These are phyloP conservation scores for Lethrus apterus DNA, from an alignment of 1,140 invertebrate species.

Conservation along the genomic window DNA sequence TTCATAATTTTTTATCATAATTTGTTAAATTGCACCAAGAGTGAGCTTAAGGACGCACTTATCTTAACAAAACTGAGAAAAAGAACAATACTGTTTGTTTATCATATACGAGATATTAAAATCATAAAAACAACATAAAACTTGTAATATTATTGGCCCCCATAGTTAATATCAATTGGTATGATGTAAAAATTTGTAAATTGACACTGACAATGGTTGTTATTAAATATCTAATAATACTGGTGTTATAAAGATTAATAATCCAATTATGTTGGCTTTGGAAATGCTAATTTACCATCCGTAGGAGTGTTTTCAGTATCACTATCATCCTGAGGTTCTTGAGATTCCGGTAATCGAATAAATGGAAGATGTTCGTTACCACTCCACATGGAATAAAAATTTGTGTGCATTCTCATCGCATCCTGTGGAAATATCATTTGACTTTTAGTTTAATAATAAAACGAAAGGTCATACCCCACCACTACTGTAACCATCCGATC, in stretches of 20 bases:
- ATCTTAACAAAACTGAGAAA: too few species aligned
- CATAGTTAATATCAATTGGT: too few species aligned
- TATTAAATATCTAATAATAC: neutral
- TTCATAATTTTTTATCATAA: too few species aligned
- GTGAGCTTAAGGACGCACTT: too few species aligned
- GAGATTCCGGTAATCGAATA: slow-evolving; percentile 41
- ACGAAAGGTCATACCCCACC: slow-evolving; percentile 46
- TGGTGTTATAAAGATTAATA: slow-evolving; percentile 9
- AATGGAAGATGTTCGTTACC: slow-evolving; percentile 42
- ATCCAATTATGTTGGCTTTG: slow-evolving; percentile 32
- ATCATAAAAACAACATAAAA: too few species aligned
- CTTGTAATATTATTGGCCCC: too few species aligned
- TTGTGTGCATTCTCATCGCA: slow-evolving; percentile 35
- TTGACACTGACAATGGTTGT: too few species aligned
- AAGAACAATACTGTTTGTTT: too few species aligned
- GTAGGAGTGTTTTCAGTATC: slow-evolving; percentile 38
- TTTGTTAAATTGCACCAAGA: too few species aligned
- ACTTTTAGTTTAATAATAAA: too few species aligned
- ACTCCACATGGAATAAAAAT: slow-evolving; percentile 44
- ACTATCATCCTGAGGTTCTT: slow-evolving; percentile 40
- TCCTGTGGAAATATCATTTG: slow-evolving; percentile 26
- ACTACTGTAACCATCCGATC: slow-evolving; percentile 45
- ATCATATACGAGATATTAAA: too few species aligned
- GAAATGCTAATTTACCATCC: slow-evolving; percentile 29
- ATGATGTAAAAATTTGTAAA: too few species aligned